These are phyloP conservation scores for Caenorhabditis uteleia DNA, from an alignment of 2,888 invertebrate species.

Conservation along the genomic window DNA sequence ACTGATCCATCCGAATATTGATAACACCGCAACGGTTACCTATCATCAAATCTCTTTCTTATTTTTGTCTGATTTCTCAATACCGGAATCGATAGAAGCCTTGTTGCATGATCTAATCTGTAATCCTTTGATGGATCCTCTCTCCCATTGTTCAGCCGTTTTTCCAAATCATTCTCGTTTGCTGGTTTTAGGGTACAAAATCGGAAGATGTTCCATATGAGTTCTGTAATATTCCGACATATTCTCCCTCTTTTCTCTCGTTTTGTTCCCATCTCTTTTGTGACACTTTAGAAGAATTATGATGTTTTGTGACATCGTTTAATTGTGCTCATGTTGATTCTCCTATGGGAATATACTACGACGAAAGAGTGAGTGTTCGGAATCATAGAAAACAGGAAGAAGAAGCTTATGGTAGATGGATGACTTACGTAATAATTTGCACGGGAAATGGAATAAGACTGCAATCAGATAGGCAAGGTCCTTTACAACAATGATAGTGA, in stretches of 20 bases:
- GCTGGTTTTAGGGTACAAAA: constrained; percentile 56
- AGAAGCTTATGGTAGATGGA: too few relatives aligned
- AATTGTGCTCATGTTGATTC: too few relatives aligned
- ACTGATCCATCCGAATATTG: constrained; percentile 45
- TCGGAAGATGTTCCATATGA: constrained; percentile 57
- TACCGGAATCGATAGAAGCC: constrained; percentile 52
- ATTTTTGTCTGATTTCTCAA: too few relatives aligned
- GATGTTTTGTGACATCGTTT: too few relatives aligned
- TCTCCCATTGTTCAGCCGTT: constrained; percentile 11
- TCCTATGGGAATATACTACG: background rate
- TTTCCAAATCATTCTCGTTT: constrained; percentile 42
- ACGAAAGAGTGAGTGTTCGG: too few relatives aligned
- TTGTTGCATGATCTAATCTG: constrained; percentile 37
- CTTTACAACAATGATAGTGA: constrained; percentile 9
- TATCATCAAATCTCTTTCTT: constrained; percentile 3
- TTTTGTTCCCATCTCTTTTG: too few relatives aligned
- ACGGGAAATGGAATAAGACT: constrained; percentile 3
- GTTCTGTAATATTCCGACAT: too few relatives aligned
- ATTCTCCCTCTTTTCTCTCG: too few relatives aligned
- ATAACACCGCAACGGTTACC: constrained; percentile 50
- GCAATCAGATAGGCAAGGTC: constrained; percentile 6
- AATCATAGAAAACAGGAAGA: too few relatives aligned
- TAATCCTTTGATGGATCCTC: constrained; percentile 28
- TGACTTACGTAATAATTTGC: constrained; percentile 6
- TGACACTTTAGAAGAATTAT: background rate